Evolutionary conservation across 2,113 vertebrate species (phyloP).

Genomic region (Vicugna pacos): DNA sequence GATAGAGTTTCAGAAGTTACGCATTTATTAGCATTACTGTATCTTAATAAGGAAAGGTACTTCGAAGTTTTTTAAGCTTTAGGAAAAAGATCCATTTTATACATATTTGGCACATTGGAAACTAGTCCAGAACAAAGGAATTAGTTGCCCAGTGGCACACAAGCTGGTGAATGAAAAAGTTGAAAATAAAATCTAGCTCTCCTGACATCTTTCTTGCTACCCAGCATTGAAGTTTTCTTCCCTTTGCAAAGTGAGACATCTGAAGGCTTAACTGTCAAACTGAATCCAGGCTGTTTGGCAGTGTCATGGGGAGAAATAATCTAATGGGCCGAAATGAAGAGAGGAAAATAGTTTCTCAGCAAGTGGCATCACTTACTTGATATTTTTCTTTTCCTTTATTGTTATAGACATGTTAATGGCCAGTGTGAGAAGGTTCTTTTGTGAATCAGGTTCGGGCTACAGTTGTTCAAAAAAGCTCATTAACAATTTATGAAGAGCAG

Average conservation of each 20-base stretch:
- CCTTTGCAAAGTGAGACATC: neutral
- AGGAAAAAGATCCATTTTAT: neutral
- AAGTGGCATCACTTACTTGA: neutral
- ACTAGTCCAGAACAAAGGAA: neutral
- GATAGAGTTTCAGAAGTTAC: neutral
- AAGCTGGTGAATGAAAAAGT: neutral
- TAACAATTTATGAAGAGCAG: conserved; percentile 68
- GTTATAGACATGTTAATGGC: conserved; percentile 45
- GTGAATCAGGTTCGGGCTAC: conserved; percentile 44
- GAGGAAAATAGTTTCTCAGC: conserved; percentile 37
- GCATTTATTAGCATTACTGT: neutral
- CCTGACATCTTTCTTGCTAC: neutral
- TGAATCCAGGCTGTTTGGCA: neutral
- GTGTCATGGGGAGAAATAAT: neutral
- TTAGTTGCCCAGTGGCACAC: neutral
- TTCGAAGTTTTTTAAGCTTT: neutral
- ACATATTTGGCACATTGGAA: neutral
- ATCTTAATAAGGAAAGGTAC: neutral
- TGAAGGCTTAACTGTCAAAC: neutral
- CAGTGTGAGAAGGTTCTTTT: conserved; percentile 42
- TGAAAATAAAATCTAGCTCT: conserved; percentile 12
- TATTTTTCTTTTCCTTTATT: conserved; percentile 25
- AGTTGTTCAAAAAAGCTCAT: conserved; percentile 65
- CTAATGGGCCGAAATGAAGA: conserved; percentile 40
- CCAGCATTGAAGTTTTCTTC: neutral